Base-by-base conservation (phyloP, 2,113 vertebrate species). In the Tragulus kanchil region DNA sequence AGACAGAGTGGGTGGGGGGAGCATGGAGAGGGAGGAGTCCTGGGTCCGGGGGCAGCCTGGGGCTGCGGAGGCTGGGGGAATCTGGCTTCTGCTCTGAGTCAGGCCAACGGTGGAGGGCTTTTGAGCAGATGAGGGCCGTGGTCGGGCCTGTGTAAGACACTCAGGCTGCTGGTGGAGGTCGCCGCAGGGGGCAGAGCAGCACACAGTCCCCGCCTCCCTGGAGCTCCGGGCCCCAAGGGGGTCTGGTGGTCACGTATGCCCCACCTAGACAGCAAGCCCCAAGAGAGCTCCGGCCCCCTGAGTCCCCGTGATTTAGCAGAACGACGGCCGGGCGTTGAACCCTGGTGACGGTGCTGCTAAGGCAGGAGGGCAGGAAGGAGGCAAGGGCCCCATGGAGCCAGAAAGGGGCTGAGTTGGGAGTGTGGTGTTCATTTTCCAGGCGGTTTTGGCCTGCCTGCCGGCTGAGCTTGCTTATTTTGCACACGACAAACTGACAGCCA, bases 281-380 rank as follows among this genome's bases (percentile, higher is more conserved):
- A 73, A 25, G 50, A 42, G 6, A 36, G n/a, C 23, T 16, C 12
- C 0, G 0, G 28, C 5, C 12, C 4, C 21, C 88, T 21, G 3
- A 1, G 6, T 59, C 42, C 15, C 23, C 52, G 16, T 19, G 10
- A 36, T 6, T 64, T 69, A 3, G 16, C 50, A 15, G 7, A 2
- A 2, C 0, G 54, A 5, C 0, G 14, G 21, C n/a, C n/a, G 10
- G 36, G 42, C 0, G 17, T 36, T 0, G 28, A 45, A 16, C n/a
- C 42, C 42, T 1, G 12, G 15, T 8, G 13, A 4, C 50, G 13
- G 42, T 5, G 19, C 36, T 61, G 52, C 14, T 9, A 5, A 15
- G 50, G 69, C 8, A 11, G 15, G 26, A 1, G 4, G 23, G 1
- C 7, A 13, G 21, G 14, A 31, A 28, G 54, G 16, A 42, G 28